These are phyloP conservation scores for Drosophila limbata DNA, from an alignment of 2,888 invertebrate species.

Conservation along the genomic window DNA sequence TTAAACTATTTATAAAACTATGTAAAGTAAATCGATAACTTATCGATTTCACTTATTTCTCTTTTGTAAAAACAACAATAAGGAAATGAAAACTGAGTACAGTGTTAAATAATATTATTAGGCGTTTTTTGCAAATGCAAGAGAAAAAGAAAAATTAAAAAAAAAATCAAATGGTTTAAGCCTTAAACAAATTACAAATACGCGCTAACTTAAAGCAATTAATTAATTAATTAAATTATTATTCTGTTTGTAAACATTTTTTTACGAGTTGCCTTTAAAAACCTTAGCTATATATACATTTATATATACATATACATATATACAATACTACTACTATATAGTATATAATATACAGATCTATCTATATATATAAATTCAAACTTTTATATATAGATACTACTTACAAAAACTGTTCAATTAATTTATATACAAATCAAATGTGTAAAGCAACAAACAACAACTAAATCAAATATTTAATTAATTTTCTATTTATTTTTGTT, in stretches of 20 bases:
- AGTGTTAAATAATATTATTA: conserved; percentile 57
- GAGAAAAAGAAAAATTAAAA: background rate
- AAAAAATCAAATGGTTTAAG: conserved; percentile 22
- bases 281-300: conserved; percentile 12
- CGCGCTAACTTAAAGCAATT: conserved; percentile 43
- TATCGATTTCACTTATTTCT: conserved; percentile 12
- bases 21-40: conserved; percentile 19
- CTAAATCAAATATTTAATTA: conserved; percentile 49
- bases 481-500: conserved; percentile 53
- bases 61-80: conserved; percentile 9
- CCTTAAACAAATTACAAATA: conserved; percentile 19
- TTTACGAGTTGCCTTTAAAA: conserved; percentile 48
- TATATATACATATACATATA: conserved; percentile 4
- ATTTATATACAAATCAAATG: conserved; percentile 31
- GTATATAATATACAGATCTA: conserved; percentile 9
- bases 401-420: conserved; percentile 39
- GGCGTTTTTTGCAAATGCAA: conserved; percentile 16
- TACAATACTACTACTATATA: conserved; percentile 11
- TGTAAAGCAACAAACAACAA: conserved; percentile 24
- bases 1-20: conserved; percentile 49
- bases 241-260: conserved; percentile 50
- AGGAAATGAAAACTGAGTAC: conserved; percentile 50
- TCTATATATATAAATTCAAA: conserved; percentile 11
- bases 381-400: conserved; percentile 1
- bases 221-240: conserved; percentile 43